These are phyloP conservation scores for Neofelis nebulosa DNA, from an alignment of 2,113 vertebrate species.

Conservation along the genomic window DNA sequence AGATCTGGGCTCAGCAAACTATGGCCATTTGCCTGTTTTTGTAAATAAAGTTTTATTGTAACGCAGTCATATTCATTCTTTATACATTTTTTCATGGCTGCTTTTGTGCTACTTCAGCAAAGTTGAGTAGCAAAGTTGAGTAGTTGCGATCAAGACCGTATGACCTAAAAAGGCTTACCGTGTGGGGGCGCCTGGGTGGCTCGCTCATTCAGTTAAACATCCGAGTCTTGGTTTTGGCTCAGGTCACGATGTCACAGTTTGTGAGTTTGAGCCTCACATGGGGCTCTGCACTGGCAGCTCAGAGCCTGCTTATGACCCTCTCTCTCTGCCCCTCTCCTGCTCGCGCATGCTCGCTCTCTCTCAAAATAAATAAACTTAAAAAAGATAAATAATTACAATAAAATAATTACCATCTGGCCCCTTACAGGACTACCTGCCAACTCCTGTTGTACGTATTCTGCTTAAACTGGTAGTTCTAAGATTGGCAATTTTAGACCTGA, in stretches of 20 bases:
- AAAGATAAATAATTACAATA: too few relatives aligned
- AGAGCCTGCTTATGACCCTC: too few relatives aligned
- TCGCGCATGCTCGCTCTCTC: too few relatives aligned
- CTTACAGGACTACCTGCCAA: background rate
- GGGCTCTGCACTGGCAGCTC: too few relatives aligned
- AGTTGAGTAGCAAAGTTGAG: background rate
- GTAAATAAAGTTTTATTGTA: slow-evolving; percentile 1
- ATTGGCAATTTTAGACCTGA: background rate
- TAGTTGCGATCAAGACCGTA: background rate
- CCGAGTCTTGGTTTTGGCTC: too few relatives aligned
- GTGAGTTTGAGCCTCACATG: too few relatives aligned
- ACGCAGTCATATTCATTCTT: background rate
- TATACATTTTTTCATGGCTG: background rate
- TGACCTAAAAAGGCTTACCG: background rate
- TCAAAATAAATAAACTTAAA: too few relatives aligned
- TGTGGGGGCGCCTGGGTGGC: too few relatives aligned
- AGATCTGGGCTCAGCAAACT: background rate
- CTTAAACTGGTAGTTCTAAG: background rate
- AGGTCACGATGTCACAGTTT: too few relatives aligned
- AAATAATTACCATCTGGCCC: background rate
- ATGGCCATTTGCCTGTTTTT: background rate
- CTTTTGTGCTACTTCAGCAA: background rate
- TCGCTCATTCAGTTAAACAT: too few relatives aligned
- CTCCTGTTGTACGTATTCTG: background rate
- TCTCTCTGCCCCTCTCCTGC: too few relatives aligned